Percentiles rank a stretch among this genome's conserved stretches.
Conservation (phyloP, 2,888 invertebrate genomes). For the Gonocerus acuteangulatus region DNA sequence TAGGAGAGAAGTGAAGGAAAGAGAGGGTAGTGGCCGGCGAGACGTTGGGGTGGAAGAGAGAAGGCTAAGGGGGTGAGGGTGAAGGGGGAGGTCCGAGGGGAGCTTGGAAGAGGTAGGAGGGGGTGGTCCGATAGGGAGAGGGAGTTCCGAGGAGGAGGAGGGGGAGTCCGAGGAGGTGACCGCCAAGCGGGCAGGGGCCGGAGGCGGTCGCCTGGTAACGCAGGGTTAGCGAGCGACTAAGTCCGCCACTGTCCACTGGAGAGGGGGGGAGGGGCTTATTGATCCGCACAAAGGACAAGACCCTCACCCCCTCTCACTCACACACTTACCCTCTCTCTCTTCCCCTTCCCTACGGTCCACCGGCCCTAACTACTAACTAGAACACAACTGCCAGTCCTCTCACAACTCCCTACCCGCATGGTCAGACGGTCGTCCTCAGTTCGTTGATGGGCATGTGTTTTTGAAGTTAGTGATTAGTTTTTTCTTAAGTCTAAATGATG, state of each 20-base stretch:
- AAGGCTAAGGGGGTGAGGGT: not conserved
- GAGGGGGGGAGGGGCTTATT: constrained; percentile 39
- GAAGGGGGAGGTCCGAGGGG: not conserved
- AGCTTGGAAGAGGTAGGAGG: not conserved
- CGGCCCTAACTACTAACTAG: constrained; percentile 33
- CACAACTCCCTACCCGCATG: constrained; percentile 19
- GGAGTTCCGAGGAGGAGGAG: no score
- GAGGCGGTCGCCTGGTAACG: constrained; percentile 35
- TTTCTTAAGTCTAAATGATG: constrained; percentile 11
- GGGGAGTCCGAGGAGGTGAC: constrained; percentile 4
- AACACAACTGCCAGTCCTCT: constrained; percentile 30
- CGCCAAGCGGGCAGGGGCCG: constrained; percentile 18
- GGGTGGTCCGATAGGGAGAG: not conserved
- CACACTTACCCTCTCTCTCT: constrained; percentile 32
- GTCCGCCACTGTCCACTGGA: constrained; percentile 34
- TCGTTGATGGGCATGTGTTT: not conserved
- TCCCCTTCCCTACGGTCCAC: constrained; percentile 31
- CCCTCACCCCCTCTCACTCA: constrained; percentile 34
- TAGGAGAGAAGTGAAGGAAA: not conserved
- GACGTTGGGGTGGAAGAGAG: not conserved
- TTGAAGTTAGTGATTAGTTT: not conserved
- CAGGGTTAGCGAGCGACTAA: constrained; percentile 23
- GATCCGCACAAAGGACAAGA: constrained; percentile 39
- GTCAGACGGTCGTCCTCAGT: constrained; percentile 3
- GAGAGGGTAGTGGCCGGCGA: not conserved